These are phyloP conservation scores for Ginglymostoma cirratum DNA, from an alignment of 2,113 vertebrate genomes.

Conservation along the genomic window DNA sequence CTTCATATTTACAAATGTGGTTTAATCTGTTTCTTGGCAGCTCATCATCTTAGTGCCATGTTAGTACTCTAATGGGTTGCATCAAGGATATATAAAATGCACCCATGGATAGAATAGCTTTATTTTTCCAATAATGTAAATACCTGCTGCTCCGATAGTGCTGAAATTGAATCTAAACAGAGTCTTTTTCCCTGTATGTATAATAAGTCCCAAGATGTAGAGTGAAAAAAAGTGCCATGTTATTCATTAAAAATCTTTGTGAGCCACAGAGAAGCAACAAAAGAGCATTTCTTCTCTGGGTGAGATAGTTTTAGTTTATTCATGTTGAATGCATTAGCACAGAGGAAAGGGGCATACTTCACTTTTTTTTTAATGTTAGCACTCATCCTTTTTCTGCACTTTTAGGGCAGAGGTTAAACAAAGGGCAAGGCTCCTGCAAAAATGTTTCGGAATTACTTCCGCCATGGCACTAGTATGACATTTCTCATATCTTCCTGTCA, in stretches of 20 bases:
- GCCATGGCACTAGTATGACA: not conserved
- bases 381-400: not conserved
- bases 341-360: not conserved
- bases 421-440: not conserved
- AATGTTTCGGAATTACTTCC: not conserved
- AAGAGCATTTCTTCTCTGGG: not conserved
- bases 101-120: not conserved
- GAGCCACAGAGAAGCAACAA: not conserved
- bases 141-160: not conserved
- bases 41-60: not conserved
- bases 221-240: not conserved
- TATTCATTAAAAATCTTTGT: not conserved
- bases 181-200: not conserved
- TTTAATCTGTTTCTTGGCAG: not conserved
- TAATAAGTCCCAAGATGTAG: not conserved
- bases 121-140: conserved; percentile 8
- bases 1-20: not conserved
- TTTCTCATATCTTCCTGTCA: not conserved
- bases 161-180: conserved; percentile 16
- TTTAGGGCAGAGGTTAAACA: not conserved
- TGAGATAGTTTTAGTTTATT: not conserved
- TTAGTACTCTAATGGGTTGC: not conserved
- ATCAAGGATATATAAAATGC: conserved; percentile 11
- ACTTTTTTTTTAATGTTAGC: not conserved
- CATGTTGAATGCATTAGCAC: not conserved